A percentile compares a stretch with the other conserved stretches of the same genome.
Evolutionary conservation across 2,113 vertebrate genomes (phyloP).

Genomic region (Lanius ludovicianus): DNA sequence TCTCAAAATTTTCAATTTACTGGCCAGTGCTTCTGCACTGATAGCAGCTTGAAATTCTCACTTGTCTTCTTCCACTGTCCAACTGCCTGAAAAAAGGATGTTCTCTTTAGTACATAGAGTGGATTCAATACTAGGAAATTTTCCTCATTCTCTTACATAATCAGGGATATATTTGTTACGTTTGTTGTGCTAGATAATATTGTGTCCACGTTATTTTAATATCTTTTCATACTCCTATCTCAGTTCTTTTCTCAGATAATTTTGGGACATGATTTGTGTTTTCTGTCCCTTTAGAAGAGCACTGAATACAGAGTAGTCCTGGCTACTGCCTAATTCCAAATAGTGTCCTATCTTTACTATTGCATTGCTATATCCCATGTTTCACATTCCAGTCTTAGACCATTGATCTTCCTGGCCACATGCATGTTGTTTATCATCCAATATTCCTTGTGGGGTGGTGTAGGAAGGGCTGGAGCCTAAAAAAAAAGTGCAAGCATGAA

Average conservation of each 20-base stretch:
- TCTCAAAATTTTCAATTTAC: not conserved
- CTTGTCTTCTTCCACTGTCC: not conserved
- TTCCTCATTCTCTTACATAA: not conserved
- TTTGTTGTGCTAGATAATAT: not conserved
- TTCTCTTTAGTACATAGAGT: not conserved
- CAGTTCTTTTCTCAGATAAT: not conserved
- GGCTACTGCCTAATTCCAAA: not conserved
- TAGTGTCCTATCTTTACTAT: not conserved
- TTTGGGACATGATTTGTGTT: not conserved
- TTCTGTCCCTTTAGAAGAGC: not conserved
- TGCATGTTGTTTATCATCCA: not conserved
- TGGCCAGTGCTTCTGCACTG: not conserved
- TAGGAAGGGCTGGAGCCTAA: not conserved
- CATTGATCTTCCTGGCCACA: not conserved
- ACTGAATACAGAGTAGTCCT: not conserved
- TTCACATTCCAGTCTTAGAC: not conserved
- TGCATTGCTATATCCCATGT: fast-evolving
- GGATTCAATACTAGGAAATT: not conserved
- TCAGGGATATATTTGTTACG: not conserved
- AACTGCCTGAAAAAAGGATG: not conserved
- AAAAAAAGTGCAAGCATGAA: not conserved
- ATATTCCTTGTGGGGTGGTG: not conserved
- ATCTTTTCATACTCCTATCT: not conserved
- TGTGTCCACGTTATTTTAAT: not conserved
- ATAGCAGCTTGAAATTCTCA: not conserved